These are phyloP conservation scores for Drosophila yooni DNA, from an alignment of 2,888 invertebrate species.

Conservation along the genomic window DNA sequence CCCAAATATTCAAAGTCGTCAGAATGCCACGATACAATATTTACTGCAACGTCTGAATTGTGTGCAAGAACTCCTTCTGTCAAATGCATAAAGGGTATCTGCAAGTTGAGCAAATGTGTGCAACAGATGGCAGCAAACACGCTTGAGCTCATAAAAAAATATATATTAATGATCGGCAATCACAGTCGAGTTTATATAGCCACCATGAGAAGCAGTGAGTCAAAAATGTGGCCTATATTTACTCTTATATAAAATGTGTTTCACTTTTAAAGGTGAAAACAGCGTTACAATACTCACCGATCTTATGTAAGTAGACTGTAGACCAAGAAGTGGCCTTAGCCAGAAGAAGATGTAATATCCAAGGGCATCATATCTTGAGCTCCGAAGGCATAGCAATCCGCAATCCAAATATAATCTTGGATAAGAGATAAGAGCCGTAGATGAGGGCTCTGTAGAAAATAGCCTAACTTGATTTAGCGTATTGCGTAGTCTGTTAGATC, in stretches of 20 bases:
- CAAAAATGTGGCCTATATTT: neutral
- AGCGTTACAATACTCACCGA: neutral
- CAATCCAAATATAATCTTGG: neutral
- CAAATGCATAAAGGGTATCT: neutral
- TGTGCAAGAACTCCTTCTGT: neutral
- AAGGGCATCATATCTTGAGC: neutral
- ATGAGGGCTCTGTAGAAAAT: neutral
- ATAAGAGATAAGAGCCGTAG: neutral
- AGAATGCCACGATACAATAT: slow-evolving; percentile 3
- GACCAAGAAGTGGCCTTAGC: neutral
- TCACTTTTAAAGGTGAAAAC: neutral
- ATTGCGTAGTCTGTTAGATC: neutral
- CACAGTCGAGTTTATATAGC: neutral
- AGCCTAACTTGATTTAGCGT: neutral
- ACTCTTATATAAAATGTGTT: neutral
- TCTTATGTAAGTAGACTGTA: neutral
- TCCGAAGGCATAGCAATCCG: neutral
- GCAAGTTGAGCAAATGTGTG: neutral
- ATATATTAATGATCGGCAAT: neutral
- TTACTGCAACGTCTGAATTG: neutral
- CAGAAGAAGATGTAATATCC: too few species aligned
- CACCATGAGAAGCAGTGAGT: neutral
- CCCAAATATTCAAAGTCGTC: neutral
- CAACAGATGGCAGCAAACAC: neutral
- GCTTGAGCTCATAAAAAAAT: neutral